Base-by-base conservation (phyloP, 2,797 vertebrate species). In the Peromyscus nudipes region DNA sequence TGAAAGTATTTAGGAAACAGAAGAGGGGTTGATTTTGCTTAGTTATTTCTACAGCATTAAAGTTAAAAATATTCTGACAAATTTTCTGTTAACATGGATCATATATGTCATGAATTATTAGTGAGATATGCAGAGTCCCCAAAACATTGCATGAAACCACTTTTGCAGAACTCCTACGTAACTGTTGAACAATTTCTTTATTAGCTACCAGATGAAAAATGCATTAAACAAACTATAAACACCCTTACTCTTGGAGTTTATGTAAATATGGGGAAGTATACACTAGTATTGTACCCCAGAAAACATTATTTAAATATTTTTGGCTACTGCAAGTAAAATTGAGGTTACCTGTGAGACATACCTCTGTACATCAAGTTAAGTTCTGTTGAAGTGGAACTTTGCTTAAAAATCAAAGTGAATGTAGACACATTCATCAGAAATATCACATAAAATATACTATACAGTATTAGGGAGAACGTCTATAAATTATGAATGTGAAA, bases 181-280 rank as follows among this genome's bases (percentile, higher is more conserved):
- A 60, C 7, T 92, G 8, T 73, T 27, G 40, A 87, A 69, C 27
- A 69, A 8, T 40, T 6, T 96, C 8, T 49, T 83, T 79, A 88
- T 49, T 89, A 96, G 84, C 34, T 89, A 60, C 75, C 34, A 94
- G 4, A 89, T 88, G 17, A 92, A 80, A 84, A 75, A 88, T 1
- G 49, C 9, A 89, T 8, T 19, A 84, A 85, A 57, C 14, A 88
- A 86, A 46, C 1, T 49, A 69, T 62, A n/a, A 11, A 57, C 37
- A 46, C 6, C 49, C 4, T 75, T 76, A 4, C 12, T 40, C 37
- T 89, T 64, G 40, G 4, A 76, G 81, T 17, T 62, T 43, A 75
- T 27, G 55, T 29, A 91, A 84, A 43, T 71, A 76, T 14, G 21
- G 3, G 8, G 67, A 25, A 34, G 1, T 79, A 19, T 75, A 1